A percentile compares a stretch with the other conserved stretches of the same genome.
Conservation (phyloP, 2,888 invertebrate species). For the Salticus scenicus region DNA sequence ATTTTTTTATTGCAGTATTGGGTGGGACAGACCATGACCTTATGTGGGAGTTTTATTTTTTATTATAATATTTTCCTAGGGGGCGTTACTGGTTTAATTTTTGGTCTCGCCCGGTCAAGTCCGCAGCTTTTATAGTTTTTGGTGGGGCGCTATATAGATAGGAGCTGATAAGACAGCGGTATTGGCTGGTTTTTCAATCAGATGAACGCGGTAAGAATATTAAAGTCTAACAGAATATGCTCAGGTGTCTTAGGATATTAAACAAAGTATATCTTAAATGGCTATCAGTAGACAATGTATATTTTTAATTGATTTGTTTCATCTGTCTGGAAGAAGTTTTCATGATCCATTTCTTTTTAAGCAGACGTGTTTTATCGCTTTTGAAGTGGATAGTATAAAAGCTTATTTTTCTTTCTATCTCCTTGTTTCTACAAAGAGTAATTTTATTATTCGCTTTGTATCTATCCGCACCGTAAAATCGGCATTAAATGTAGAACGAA, state of each 20-base stretch:
- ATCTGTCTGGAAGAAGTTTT: no score
- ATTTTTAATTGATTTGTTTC: no score
- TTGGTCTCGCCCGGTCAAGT: constrained; percentile 51
- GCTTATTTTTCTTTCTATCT: no score
- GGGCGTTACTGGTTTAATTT: constrained; percentile 65
- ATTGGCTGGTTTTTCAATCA: constrained; percentile 34
- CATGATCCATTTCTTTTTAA: no score
- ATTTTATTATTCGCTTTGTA: no score
- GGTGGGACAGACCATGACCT: constrained; percentile 62
- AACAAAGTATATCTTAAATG: constrained; percentile 1
- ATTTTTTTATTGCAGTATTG: constrained; percentile 33
- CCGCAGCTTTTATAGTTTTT: constrained; percentile 62
- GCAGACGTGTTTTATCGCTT: no score
- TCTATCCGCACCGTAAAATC: no score
- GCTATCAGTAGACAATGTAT: no score
- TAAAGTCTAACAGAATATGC: constrained; percentile 42
- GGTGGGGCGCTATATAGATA: constrained; percentile 56
- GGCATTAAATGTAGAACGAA: no score
- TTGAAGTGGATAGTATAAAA: no score
- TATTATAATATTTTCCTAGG: constrained; percentile 46
- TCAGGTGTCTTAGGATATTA: constrained; percentile 40
- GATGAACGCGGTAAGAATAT: constrained; percentile 54
- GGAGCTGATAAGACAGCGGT: constrained; percentile 41
- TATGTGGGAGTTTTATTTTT: constrained; percentile 66
- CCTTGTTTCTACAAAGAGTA: no score